Percentiles rank a stretch among this genome's conserved stretches.
Evolutionary conservation across 2,113 vertebrate species (phyloP).

Genomic region (Garra rufa): DNA sequence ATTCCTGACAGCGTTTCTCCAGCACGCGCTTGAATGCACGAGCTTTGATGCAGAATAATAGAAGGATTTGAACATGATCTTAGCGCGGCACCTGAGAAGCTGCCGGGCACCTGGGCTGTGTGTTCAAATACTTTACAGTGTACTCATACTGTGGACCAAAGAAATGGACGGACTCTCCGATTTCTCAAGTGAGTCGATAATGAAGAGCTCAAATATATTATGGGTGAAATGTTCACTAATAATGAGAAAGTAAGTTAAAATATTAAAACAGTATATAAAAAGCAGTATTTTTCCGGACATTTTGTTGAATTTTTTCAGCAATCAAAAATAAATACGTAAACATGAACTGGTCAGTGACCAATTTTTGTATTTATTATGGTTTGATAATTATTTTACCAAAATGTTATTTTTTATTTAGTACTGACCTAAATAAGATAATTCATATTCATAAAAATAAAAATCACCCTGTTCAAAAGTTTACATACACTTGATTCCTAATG

Average conservation of each 20-base stretch:
- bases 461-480: too few species aligned
- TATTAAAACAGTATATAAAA: not conserved
- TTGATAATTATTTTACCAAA: too few species aligned
- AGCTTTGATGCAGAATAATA: constrained; percentile 7
- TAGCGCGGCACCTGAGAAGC: constrained; percentile 64
- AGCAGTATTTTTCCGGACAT: too few species aligned
- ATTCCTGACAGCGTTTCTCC: not conserved
- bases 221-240: not conserved
- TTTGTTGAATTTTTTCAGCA: too few species aligned
- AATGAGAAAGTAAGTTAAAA: not conserved
- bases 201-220: not conserved
- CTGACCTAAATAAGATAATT: too few species aligned
- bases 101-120: constrained; percentile 62
- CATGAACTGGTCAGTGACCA: too few species aligned
- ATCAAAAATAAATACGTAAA: too few species aligned
- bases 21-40: constrained; percentile 27
- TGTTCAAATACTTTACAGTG: constrained; percentile 69
- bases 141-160: constrained; percentile 73
- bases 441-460: too few species aligned
- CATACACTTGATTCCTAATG: too few species aligned
- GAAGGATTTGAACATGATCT: constrained; percentile 66
- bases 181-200: constrained; percentile 76
- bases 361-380: too few species aligned
- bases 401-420: too few species aligned
- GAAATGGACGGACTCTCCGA: constrained; percentile 73